Percentiles rank a stretch among this genome's conserved stretches.
phyloP scores from a whole-genome alignment of 2,113 vertebrate genomes.

The Ageneiosus marmoratus region DNA sequence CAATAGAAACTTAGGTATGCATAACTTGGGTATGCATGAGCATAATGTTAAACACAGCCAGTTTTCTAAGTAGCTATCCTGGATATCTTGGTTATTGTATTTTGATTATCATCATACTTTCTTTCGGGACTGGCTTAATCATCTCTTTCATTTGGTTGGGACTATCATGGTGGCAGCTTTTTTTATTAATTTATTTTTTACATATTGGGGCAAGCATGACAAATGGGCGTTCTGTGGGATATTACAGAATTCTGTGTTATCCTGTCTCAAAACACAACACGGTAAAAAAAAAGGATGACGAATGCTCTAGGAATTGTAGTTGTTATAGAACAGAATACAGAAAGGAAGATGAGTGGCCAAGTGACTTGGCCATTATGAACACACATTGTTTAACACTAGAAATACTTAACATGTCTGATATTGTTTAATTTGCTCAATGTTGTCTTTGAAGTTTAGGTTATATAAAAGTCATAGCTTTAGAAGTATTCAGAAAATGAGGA shows the following conservation, averaged over 20 bases:
- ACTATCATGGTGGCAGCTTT: neutral
- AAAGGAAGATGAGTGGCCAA: no score
- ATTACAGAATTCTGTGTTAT: neutral
- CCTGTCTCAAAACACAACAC: neutral
- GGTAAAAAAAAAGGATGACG: neutral
- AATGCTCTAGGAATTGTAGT: neutral
- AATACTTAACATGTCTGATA: neutral
- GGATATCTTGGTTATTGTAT: neutral
- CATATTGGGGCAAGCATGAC: neutral
- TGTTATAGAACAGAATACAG: neutral
- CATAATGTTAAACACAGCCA: neutral
- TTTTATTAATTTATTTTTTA: neutral
- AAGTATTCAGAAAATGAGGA: conserved; percentile 20
- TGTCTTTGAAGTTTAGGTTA: conserved; percentile 34
- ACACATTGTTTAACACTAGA: neutral
- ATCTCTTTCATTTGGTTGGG: neutral
- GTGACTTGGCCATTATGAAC: neutral
- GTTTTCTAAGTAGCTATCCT: neutral
- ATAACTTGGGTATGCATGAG: neutral
- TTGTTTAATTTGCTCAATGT: neutral
- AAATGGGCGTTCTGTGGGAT: neutral
- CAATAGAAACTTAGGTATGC: neutral
- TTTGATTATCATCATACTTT: neutral
- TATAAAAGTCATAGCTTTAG: conserved; percentile 4
- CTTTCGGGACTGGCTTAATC: neutral